These are phyloP conservation scores for Clarias macrocephalus DNA, from an alignment of 2,113 vertebrate species.

Conservation along the genomic window DNA sequence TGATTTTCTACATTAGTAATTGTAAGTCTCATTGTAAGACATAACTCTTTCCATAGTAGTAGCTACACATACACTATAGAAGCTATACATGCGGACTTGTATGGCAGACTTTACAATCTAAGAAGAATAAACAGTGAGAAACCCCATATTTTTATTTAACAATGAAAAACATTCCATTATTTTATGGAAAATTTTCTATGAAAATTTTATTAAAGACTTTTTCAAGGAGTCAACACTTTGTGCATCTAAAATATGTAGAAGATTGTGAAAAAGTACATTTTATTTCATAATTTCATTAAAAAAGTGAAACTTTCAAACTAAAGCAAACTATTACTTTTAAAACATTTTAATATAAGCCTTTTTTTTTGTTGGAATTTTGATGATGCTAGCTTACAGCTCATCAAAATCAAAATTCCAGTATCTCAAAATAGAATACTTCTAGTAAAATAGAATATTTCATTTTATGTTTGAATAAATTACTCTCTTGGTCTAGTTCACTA, in stretches of 20 bases:
- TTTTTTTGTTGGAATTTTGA: no score
- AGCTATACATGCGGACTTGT: neutral
- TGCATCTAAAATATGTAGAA: no score
- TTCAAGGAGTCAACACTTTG: neutral
- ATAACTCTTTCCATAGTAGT: neutral
- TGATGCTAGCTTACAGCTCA: no score
- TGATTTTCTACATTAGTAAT: neutral
- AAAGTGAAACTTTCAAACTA: no score
- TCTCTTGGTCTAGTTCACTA: no score
- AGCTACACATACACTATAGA: neutral
- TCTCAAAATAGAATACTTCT: no score
- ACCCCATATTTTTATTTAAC: neutral
- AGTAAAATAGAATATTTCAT: no score
- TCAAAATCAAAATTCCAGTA: no score
- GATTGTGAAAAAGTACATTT: neutral
- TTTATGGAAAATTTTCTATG: neutral
- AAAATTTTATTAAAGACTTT: neutral
- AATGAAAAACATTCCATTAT: neutral
- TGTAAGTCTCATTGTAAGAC: neutral
- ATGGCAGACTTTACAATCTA: neutral
- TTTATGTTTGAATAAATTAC: no score
- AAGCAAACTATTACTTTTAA: no score
- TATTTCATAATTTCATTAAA: no score
- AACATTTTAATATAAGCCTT: no score
- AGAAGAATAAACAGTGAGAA: neutral